Evolutionary conservation across 1,140 invertebrate species (phyloP).

Genomic region (Drosophila suzukii): DNA sequence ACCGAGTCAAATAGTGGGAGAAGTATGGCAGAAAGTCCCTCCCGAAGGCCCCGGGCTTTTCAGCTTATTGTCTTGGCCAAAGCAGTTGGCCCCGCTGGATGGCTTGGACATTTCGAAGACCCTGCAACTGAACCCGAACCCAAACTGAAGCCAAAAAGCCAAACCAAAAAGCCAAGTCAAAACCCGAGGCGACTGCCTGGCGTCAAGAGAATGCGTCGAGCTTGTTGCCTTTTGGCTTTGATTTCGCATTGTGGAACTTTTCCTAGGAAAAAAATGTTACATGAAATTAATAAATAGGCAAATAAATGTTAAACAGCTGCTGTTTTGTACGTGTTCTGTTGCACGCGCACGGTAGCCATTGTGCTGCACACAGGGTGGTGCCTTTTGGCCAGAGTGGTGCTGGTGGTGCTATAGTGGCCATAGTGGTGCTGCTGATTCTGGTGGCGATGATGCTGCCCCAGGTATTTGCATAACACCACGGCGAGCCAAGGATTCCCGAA

Average conservation of each 20-base stretch:
- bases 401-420: not conserved
- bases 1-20: conserved; percentile 79
- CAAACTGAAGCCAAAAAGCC: not conserved
- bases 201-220: conserved; percentile 82
- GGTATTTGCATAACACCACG: conserved; percentile 76
- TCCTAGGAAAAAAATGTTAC: conserved; percentile 82
- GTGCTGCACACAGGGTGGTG: conserved; percentile 79
- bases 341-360: conserved; percentile 82
- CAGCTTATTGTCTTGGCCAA: conserved; percentile 67
- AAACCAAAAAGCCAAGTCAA: conserved; percentile 3
- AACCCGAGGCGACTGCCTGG: conserved; percentile 69
- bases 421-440: conserved; percentile 16
- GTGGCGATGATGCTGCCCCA: conserved; percentile 61
- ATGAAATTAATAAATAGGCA: conserved; percentile 84
- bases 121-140: conserved; percentile 39
- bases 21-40: conserved; percentile 78
- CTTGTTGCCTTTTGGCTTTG: conserved; percentile 79
- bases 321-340: conserved; percentile 78
- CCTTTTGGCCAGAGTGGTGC: conserved; percentile 9
- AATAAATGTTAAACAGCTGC: conserved; percentile 83
- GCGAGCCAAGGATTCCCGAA: conserved; percentile 46
- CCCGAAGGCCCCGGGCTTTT: conserved; percentile 50
- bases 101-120: conserved; percentile 68
- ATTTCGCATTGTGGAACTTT: conserved; percentile 81
- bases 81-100: conserved; percentile 65